Evolutionary conservation across 2,888 invertebrate genomes (phyloP).

Genomic region (Ochropleura plecta): DNA sequence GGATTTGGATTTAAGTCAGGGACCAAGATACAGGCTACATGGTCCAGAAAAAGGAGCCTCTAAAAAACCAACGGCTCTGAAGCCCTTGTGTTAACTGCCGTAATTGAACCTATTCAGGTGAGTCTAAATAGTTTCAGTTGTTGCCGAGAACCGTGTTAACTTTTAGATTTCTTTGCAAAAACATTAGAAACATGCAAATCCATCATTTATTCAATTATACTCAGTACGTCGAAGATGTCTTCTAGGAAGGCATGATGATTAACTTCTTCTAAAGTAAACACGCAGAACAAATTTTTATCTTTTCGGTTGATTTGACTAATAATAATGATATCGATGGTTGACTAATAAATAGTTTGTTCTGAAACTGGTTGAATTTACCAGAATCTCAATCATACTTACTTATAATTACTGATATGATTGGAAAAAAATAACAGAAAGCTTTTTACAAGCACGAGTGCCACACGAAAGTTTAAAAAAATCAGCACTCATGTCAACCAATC

Average conservation of each 20-base stretch:
- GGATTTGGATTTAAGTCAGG: background rate
- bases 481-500: constrained; percentile 34
- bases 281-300: background rate
- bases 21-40: background rate
- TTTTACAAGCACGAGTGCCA: background rate
- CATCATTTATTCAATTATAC: too few species aligned
- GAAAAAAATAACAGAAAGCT: background rate
- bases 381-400: background rate
- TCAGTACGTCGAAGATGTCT: background rate
- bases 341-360: background rate
- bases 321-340: background rate
- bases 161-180: background rate
- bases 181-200: background rate
- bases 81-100: background rate
- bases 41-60: background rate
- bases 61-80: background rate
- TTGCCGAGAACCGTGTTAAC: background rate
- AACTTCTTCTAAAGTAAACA: background rate
- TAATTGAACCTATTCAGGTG: background rate
- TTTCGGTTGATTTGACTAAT: background rate
- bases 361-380: background rate
- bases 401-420: background rate
- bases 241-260: background rate
- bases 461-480: constrained; percentile 16
- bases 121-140: background rate